Percentiles rank a stretch among this genome's conserved stretches.
These are phyloP conservation scores for Vollenhovia emeryi DNA, from an alignment of 1,140 invertebrate species.

Conservation along the genomic window DNA sequence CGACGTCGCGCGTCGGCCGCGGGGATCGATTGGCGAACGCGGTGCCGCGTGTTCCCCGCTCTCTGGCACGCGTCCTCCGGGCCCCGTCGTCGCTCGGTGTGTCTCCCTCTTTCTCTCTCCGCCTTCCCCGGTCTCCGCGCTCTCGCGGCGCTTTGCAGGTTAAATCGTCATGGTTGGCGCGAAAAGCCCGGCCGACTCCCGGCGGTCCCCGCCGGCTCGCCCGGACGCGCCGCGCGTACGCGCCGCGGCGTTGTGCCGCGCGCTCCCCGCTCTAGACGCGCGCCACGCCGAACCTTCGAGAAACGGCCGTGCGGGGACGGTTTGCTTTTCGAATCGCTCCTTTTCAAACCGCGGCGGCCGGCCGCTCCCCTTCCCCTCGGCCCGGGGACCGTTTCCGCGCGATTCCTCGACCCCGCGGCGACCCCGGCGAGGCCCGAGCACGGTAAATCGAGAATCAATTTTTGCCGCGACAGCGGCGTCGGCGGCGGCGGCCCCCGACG, in stretches of 20 bases:
- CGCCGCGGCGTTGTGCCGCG: background rate
- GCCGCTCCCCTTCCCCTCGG: background rate
- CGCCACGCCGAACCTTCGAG: background rate
- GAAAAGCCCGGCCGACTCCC: constrained; percentile 72
- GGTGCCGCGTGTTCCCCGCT: background rate
- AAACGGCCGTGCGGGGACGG: background rate
- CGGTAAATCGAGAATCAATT: constrained; percentile 29
- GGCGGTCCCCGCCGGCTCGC: background rate
- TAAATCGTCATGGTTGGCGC: constrained; percentile 80
- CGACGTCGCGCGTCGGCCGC: background rate
- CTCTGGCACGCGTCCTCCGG: no score
- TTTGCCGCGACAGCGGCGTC: no score
- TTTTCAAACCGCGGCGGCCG: constrained; percentile 35
- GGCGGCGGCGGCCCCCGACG: no score
- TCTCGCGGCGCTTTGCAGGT: constrained; percentile 68
- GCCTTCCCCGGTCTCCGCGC: no score
- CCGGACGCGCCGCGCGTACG: background rate
- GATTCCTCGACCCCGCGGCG: background rate
- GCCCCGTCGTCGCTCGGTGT: no score
- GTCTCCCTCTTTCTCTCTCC: background rate
- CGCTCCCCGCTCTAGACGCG: background rate
- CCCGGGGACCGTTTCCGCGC: background rate
- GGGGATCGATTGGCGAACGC: background rate
- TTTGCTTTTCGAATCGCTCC: constrained; percentile 62
- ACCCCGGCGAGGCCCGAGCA: background rate